phyloP scores from a whole-genome alignment of 1,140 invertebrate genomes.

The Steinernema feltiae region DNA sequence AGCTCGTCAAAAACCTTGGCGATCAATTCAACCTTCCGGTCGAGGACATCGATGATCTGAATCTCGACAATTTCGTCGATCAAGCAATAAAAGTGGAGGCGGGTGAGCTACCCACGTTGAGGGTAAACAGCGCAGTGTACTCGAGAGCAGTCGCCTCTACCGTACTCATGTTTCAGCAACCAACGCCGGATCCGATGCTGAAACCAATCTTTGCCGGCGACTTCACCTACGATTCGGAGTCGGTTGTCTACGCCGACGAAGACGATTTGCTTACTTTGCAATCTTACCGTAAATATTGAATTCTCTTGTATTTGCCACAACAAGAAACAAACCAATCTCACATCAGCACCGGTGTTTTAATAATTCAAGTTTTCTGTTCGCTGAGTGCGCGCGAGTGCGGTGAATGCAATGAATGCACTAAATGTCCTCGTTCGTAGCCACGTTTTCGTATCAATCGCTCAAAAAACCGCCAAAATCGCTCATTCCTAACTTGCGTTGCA shows the following conservation, averaged over 20 bases:
- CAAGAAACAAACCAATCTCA: too few species aligned
- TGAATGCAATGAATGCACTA: background rate
- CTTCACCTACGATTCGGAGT: conserved; percentile 8
- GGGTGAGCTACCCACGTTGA: conserved; percentile 47
- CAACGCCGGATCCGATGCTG: background rate
- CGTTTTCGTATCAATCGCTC: background rate
- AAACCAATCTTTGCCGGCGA: background rate
- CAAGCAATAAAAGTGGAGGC: conserved; percentile 55
- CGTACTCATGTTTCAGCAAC: background rate
- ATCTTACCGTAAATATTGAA: conserved; percentile 13
- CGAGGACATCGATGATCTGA: conserved; percentile 28
- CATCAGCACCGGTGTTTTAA: background rate
- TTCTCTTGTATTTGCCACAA: background rate
- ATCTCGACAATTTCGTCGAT: conserved; percentile 53
- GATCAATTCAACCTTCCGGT: conserved; percentile 55
- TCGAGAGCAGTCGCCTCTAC: too few species aligned
- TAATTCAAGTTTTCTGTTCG: background rate
- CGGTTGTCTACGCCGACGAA: background rate
- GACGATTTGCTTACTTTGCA: conserved; percentile 14
- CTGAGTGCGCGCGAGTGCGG: background rate
- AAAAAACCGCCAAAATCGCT: background rate
- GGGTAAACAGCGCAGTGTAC: too few species aligned
- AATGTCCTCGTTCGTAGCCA: background rate
- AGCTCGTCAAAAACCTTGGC: conserved; percentile 54
- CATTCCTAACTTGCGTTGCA: too few species aligned